Evolutionary conservation across 2,797 vertebrate genomes (phyloP).

Genomic region (Denticeps clupeoides): DNA sequence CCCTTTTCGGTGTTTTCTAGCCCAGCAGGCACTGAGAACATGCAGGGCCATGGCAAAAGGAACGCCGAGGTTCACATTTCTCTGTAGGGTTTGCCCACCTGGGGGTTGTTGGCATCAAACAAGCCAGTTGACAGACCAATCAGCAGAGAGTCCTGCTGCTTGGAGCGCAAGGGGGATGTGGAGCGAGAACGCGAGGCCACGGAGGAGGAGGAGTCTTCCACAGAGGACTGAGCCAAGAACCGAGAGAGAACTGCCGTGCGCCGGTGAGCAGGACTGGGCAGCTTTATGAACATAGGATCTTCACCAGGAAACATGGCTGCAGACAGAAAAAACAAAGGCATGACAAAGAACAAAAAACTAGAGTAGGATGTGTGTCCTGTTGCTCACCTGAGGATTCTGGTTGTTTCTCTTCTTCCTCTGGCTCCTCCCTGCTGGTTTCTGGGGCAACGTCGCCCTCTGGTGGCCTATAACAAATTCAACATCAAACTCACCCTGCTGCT

Average conservation of each 20-base stretch:
- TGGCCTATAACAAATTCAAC: constrained; percentile 39
- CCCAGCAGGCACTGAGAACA: too few relatives aligned
- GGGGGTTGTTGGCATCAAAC: constrained; percentile 91
- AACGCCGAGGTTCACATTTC: too few relatives aligned
- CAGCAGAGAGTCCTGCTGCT: constrained; percentile 69
- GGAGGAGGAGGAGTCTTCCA: constrained; percentile 72
- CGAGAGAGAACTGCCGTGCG: constrained; percentile 55
- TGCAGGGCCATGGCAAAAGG: too few relatives aligned
- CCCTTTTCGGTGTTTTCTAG: too few relatives aligned
- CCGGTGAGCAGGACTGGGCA: constrained; percentile 58
- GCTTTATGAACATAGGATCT: constrained; percentile 71
- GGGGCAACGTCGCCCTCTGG: constrained; percentile 33
- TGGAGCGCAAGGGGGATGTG: constrained; percentile 73
- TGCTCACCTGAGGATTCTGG: constrained; percentile 40
- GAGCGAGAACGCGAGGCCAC: constrained; percentile 71
- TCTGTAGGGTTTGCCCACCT: too few relatives aligned
- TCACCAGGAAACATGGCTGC: constrained; percentile 31
- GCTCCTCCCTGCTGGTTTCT: constrained; percentile 17
- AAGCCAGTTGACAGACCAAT: constrained; percentile 89
- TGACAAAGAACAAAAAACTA: neutral
- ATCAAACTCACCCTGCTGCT: neutral
- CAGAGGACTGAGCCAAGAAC: constrained; percentile 73
- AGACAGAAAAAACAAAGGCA: neutral
- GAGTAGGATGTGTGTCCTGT: neutral
- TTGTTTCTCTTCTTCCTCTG: constrained; percentile 29